A percentile compares a stretch with the other conserved stretches of the same genome.
phyloP scores from a whole-genome alignment of 2,113 vertebrate species.

The Oxyura jamaicensis region DNA sequence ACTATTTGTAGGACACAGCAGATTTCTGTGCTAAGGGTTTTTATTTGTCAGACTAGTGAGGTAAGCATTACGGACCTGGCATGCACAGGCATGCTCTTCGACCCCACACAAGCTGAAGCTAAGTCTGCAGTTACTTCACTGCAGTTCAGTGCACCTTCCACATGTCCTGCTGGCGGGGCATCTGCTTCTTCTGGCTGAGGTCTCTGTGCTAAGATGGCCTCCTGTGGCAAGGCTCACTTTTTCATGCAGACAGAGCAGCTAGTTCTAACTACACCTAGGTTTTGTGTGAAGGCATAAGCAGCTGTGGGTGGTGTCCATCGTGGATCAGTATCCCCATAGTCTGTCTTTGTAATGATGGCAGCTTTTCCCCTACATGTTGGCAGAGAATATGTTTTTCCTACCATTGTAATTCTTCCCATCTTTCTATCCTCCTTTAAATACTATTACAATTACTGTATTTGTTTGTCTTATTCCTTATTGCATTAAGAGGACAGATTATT shows the following conservation, averaged over 20 bases:
- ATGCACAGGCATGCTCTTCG: accelerated
- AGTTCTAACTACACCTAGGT: background rate
- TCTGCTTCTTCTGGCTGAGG: background rate
- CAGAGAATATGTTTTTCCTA: background rate
- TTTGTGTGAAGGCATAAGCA: background rate
- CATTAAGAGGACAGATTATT: background rate
- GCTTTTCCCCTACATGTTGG: background rate
- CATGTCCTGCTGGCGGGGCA: background rate
- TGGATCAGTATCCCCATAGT: background rate
- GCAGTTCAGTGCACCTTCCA: background rate
- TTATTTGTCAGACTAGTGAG: background rate
- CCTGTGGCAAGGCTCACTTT: background rate
- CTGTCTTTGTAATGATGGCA: accelerated
- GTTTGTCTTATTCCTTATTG: background rate
- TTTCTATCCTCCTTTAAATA: background rate
- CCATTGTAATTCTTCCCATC: background rate
- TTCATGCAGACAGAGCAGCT: background rate
- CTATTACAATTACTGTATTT: background rate
- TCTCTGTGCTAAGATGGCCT: background rate
- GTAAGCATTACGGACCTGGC: background rate
- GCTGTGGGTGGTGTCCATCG: background rate
- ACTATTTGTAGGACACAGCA: background rate
- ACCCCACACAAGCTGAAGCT: background rate
- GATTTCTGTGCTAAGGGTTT: background rate
- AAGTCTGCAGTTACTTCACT: background rate